phyloP scores from a whole-genome alignment of 2,113 vertebrate species.

The Australoheros scitulus region DNA sequence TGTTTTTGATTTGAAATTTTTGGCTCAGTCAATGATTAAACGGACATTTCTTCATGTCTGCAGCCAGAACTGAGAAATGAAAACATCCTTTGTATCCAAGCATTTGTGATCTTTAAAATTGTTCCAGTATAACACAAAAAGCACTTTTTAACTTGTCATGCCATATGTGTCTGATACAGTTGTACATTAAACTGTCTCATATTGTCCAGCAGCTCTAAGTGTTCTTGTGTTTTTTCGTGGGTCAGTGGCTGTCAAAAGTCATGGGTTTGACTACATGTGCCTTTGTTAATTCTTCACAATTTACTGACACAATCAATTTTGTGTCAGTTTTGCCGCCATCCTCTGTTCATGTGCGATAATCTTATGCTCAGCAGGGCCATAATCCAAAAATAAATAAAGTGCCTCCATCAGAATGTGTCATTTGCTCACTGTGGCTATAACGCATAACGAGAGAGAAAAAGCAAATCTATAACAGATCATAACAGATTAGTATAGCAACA shows the following conservation, averaged over 20 bases:
- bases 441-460: slow-evolving; percentile 49
- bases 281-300: not conserved
- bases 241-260: not conserved
- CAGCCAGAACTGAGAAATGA: not conserved
- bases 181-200: not conserved
- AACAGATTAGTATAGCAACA: slow-evolving; percentile 26
- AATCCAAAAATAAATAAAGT: slow-evolving; percentile 44
- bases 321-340: not conserved
- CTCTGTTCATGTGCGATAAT: not conserved
- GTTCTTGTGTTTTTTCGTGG: not conserved
- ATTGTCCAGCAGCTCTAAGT: not conserved
- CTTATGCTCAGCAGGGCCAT: not conserved
- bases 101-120: not conserved
- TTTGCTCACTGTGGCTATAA: slow-evolving; percentile 39
- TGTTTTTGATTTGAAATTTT: not conserved
- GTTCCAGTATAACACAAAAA: not conserved
- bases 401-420: slow-evolving; percentile 52
- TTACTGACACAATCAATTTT: not conserved
- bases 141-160: not conserved
- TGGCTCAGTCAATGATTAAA: not conserved
- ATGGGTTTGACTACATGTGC: not conserved
- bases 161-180: not conserved
- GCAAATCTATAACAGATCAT: slow-evolving; percentile 31
- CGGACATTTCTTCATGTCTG: not conserved
- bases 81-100: not conserved